Percentiles rank a stretch among this genome's conserved stretches.
phyloP scores from a whole-genome alignment of 2,113 vertebrate species.

The Arothron firmamentum region DNA sequence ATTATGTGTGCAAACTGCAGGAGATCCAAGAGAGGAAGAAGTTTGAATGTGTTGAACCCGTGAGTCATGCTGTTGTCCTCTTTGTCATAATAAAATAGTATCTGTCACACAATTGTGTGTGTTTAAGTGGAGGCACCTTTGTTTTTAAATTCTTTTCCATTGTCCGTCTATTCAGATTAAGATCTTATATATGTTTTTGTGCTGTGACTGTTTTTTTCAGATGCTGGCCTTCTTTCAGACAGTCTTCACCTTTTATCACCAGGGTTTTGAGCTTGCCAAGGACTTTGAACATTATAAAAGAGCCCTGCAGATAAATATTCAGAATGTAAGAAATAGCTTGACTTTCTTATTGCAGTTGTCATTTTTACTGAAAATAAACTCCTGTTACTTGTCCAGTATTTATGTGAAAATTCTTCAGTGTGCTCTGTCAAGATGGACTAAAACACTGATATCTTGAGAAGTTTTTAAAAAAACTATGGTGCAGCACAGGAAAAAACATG shows the following conservation, averaged over 20 bases:
- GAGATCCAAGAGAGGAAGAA: slow-evolving; percentile 98
- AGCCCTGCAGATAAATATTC: slow-evolving; percentile 95
- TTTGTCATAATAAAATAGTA: neutral
- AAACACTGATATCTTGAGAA: too few relatives aligned
- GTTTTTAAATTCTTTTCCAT: neutral
- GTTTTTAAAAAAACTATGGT: too few relatives aligned
- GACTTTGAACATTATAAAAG: slow-evolving; percentile 98
- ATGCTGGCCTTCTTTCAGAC: slow-evolving; percentile 98
- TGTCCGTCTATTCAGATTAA: slow-evolving; percentile 1
- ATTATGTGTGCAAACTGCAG: slow-evolving; percentile 94
- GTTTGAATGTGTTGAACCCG: slow-evolving; percentile 97
- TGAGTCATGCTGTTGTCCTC: slow-evolving; percentile 71
- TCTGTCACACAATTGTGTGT: neutral
- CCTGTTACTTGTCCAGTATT: too few relatives aligned
- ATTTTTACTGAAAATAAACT: too few relatives aligned
- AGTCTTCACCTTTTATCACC: slow-evolving; percentile 98
- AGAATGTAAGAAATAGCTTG: slow-evolving; percentile 83
- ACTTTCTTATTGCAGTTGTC: neutral
- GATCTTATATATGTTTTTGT: neutral
- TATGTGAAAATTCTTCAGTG: too few relatives aligned
- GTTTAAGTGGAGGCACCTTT: neutral
- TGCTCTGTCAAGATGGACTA: too few relatives aligned
- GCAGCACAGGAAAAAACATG: too few relatives aligned
- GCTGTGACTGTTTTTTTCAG: slow-evolving; percentile 61
- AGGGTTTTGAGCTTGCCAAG: slow-evolving; percentile 94